A percentile compares a stretch with the other conserved stretches of the same genome.
These are phyloP conservation scores for Haemorhous mexicanus DNA, from an alignment of 2,113 vertebrate species.

Conservation along the genomic window DNA sequence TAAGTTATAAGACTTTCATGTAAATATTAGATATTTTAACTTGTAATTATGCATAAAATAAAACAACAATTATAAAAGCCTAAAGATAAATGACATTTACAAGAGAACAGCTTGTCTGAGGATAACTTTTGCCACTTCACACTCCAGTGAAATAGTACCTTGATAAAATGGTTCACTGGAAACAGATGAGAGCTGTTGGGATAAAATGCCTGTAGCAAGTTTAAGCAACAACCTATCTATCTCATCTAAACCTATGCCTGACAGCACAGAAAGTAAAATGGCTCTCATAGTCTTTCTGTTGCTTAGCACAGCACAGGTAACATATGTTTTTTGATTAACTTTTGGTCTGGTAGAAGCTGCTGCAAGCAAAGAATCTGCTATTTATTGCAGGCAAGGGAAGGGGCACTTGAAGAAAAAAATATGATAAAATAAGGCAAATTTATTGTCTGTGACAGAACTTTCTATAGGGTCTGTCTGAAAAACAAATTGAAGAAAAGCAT, in stretches of 20 bases:
- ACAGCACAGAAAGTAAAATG: not conserved
- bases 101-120: not conserved
- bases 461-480: not conserved
- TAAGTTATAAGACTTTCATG: not conserved
- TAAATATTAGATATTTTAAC: not conserved
- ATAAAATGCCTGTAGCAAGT: constrained; percentile 39
- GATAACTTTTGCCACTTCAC: constrained; percentile 34
- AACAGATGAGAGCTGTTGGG: constrained; percentile 54
- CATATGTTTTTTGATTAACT: constrained; percentile 40
- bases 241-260: constrained; percentile 16
- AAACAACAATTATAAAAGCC: not conserved
- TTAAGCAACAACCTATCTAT: constrained; percentile 17
- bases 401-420: not conserved
- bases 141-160: constrained; percentile 54
- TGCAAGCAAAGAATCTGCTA: not conserved
- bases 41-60: not conserved
- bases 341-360: not conserved
- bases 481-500: not conserved
- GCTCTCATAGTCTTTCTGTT: not conserved
- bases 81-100: not conserved
- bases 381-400: not conserved
- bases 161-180: constrained; percentile 57
- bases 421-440: not conserved
- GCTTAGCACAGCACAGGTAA: constrained; percentile 4
- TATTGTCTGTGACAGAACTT: not conserved